Evolutionary conservation across 2,888 invertebrate genomes (phyloP).

Genomic region (Andrena bucephala): DNA sequence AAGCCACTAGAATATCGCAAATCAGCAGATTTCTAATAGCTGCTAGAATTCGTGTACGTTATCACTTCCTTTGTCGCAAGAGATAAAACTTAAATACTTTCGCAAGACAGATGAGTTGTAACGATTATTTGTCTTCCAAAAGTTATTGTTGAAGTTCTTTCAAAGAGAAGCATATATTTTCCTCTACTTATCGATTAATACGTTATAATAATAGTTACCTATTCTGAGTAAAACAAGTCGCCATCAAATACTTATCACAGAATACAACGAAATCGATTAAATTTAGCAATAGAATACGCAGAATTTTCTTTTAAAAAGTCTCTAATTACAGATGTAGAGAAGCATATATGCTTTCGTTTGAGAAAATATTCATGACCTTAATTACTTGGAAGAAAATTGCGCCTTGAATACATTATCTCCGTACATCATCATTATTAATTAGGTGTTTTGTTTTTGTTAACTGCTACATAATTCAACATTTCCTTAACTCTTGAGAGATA

Average conservation of each 20-base stretch:
- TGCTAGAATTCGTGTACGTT: not conserved
- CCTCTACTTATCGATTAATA: no score
- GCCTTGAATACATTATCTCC: not conserved
- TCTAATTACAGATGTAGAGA: not conserved
- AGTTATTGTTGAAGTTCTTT: no score
- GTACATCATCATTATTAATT: not conserved
- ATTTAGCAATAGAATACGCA: not conserved
- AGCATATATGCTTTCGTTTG: not conserved
- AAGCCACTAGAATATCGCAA: not conserved
- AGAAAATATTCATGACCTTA: conserved; percentile 7
- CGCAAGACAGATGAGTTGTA: no score
- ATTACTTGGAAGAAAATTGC: not conserved
- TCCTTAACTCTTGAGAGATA: not conserved
- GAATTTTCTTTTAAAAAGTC: not conserved
- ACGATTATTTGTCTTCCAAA: no score
- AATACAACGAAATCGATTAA: not conserved
- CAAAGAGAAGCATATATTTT: no score
- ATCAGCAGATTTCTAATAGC: not conserved
- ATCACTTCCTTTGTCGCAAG: no score
- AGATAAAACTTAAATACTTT: no score
- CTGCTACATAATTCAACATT: not conserved
- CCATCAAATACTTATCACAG: not conserved
- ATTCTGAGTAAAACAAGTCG: not conserved
- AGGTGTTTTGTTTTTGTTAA: not conserved
- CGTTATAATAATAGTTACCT: not conserved